Percentiles rank a stretch among this genome's conserved stretches.
phyloP scores from a whole-genome alignment of 2,888 invertebrate species.

The Cryptophagus acutangulus region DNA sequence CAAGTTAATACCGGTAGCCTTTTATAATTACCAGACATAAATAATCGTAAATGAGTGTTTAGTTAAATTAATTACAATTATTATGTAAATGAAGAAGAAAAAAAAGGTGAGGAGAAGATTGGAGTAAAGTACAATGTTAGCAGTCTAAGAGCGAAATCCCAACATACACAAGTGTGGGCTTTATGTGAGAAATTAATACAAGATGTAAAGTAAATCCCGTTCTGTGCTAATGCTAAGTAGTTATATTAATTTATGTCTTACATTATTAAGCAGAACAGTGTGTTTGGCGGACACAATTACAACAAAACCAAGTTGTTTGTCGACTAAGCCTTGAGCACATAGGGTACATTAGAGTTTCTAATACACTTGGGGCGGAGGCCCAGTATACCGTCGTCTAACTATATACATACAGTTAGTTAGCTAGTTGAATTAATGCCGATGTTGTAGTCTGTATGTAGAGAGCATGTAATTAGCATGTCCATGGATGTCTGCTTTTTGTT shows the following conservation, averaged over 20 bases:
- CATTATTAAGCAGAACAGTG: constrained; percentile 46
- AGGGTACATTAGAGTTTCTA: constrained; percentile 44
- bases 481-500: constrained; percentile 49
- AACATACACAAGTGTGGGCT: constrained; percentile 24
- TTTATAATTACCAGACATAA: too few species aligned
- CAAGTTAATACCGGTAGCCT: too few species aligned
- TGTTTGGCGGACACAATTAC: constrained; percentile 46
- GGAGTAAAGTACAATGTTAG: too few species aligned
- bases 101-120: too few species aligned
- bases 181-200: constrained; percentile 36
- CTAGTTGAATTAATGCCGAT: constrained; percentile 49
- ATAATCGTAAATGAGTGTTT: too few species aligned
- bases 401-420: too few species aligned
- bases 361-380: constrained; percentile 43
- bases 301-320: constrained; percentile 48
- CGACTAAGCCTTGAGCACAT: constrained; percentile 40
- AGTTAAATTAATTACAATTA: too few species aligned
- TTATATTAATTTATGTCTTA: constrained; percentile 49
- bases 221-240: constrained; percentile 41
- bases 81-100: too few species aligned
- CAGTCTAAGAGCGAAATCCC: constrained; percentile 5
- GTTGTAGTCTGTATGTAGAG: constrained; percentile 49
- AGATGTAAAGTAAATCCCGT: constrained; percentile 42
- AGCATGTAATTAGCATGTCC: constrained; percentile 50
- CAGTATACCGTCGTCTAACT: too few species aligned